These are phyloP conservation scores for Hypsopygia costalis DNA, from an alignment of 2,888 invertebrate species.

Conservation along the genomic window DNA sequence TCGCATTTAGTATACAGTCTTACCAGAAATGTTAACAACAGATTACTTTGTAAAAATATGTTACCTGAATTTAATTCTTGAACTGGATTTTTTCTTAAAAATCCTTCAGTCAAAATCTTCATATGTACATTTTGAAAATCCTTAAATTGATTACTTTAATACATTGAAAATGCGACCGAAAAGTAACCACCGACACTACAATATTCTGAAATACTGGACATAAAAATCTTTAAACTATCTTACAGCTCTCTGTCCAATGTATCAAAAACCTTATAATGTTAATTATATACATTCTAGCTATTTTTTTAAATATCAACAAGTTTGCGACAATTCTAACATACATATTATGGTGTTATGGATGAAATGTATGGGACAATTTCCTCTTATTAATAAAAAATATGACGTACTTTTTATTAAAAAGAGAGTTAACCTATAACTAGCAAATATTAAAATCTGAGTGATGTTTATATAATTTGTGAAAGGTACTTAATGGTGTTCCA, in stretches of 20 bases:
- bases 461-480: slow-evolving; percentile 13
- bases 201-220: slow-evolving; percentile 38
- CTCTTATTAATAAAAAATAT: not conserved
- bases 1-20: no score
- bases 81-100: no score
- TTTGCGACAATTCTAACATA: slow-evolving; percentile 8
- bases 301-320: slow-evolving; percentile 22
- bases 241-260: slow-evolving; percentile 41
- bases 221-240: slow-evolving; percentile 35
- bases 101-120: no score
- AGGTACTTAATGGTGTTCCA: slow-evolving; percentile 14
- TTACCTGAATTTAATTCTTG: no score
- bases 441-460: not conserved
- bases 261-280: slow-evolving; percentile 57
- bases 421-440: no score
- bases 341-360: slow-evolving; percentile 13
- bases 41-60: no score
- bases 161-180: no score
- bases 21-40: no score
- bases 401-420: no score
- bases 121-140: no score
- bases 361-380: slow-evolving; percentile 9
- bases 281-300: slow-evolving; percentile 56
- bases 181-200: slow-evolving; percentile 3
- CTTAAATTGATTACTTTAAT: slow-evolving; percentile 9